A percentile compares a stretch with the other conserved stretches of the same genome.
phyloP scores from a whole-genome alignment of 2,113 vertebrate genomes.

The Pelodiscus sinensis region DNA sequence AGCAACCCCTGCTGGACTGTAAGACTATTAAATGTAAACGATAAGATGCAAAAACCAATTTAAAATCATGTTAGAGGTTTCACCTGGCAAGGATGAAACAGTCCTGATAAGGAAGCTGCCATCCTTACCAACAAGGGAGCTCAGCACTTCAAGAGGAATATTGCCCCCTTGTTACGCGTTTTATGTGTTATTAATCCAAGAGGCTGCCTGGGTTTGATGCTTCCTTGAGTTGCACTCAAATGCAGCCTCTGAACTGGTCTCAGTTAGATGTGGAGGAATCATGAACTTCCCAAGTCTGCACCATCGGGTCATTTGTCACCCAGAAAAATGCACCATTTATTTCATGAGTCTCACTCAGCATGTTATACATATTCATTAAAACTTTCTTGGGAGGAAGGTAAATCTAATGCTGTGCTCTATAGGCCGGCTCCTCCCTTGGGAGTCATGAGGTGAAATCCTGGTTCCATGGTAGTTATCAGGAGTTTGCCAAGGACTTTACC shows the following conservation, averaged over 20 bases:
- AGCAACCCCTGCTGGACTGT: conserved; percentile 39
- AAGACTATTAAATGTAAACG: not conserved
- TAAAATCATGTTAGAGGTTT: not conserved
- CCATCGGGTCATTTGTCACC: not conserved
- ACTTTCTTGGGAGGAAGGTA: not conserved
- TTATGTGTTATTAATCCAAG: not conserved
- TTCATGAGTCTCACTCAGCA: not conserved
- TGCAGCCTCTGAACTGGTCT: not conserved
- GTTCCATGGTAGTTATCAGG: not conserved
- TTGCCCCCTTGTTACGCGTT: not conserved
- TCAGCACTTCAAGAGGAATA: not conserved
- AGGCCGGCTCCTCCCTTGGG: not conserved
- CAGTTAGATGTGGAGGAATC: not conserved
- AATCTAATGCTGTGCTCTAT: not conserved
- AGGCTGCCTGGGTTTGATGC: not conserved
- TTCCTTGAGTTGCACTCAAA: not conserved
- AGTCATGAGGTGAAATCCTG: not conserved
- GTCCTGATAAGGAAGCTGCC: not conserved
- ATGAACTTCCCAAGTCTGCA: not conserved
- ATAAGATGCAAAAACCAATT: not conserved
- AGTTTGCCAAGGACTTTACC: not conserved
- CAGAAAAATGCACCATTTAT: not conserved
- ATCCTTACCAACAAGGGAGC: not conserved
- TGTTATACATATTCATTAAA: not conserved
- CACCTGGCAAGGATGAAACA: not conserved